A percentile compares a stretch with the other conserved stretches of the same genome.
Conservation (phyloP, 2,797 vertebrate species). For the Pseudochromis fuscus region DNA sequence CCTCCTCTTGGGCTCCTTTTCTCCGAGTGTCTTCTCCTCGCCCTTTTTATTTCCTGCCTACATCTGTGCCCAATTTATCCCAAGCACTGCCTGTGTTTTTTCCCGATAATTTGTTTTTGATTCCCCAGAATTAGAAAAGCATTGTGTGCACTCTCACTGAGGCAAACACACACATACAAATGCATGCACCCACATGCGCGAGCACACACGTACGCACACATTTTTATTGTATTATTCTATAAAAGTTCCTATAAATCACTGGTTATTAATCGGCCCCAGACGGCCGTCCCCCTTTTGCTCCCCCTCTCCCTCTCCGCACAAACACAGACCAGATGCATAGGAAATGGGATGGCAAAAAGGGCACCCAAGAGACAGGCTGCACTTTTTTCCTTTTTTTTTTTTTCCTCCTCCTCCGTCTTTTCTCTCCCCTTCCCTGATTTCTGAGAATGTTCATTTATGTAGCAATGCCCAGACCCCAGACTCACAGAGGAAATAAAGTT, state of each 20-base stretch:
- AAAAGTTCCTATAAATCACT: constrained; percentile 99
- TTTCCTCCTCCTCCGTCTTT: constrained; percentile 52
- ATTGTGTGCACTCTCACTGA: constrained; percentile 88
- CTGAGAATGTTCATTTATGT: constrained; percentile 82
- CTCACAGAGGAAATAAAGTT: constrained; percentile 86
- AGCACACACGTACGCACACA: constrained; percentile 83
- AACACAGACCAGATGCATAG: constrained; percentile 90
- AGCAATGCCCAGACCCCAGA: constrained; percentile 84
- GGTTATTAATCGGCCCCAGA: constrained; percentile 96
- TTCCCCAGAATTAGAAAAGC: constrained; percentile 96
- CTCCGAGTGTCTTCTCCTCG: constrained; percentile 67
- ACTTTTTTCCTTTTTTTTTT: constrained; percentile 76
- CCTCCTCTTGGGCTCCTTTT: constrained; percentile 46
- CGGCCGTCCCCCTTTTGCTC: constrained; percentile 80
- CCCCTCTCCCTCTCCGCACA: constrained; percentile 82
- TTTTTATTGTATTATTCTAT: constrained; percentile 99
- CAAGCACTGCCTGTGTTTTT: constrained; percentile 87
- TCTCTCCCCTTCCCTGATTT: constrained; percentile 71
- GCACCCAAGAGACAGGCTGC: constrained; percentile 91
- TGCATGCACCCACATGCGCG: constrained; percentile 58
- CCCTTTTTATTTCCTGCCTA: constrained; percentile 84
- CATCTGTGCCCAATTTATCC: constrained; percentile 98
- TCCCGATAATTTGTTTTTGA: constrained; percentile 97
- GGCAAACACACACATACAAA: constrained; percentile 46
- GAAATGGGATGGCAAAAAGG: constrained; percentile 92